Base-by-base conservation (phyloP, 2,113 vertebrate species). In the Callocephalon fimbriatum region DNA sequence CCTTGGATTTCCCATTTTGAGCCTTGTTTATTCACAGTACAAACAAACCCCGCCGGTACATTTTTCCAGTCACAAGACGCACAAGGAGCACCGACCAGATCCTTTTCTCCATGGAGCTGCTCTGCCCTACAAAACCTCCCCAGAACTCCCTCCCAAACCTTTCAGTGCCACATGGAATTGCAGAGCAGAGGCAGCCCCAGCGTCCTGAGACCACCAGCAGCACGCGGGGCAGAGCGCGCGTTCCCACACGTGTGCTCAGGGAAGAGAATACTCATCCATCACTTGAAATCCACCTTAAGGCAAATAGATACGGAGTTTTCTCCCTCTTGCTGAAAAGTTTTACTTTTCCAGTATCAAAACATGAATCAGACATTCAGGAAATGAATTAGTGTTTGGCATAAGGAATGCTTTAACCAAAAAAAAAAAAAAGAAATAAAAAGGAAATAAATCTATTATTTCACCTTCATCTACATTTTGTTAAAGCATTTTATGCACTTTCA, bases 21-120 rank as follows among this genome's bases (percentile, higher is more conserved):
- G 78, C 79, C 59, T 48, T 23, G 32, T 67, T 94, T 86, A 89
- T 96, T 91, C 77, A 63, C 87, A 90, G 73, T 92, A 91, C 93
- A 87, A 42, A 80, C n/a, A 70, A 8, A 72, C 45, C 91, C 70
- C 20, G 6, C 51, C 15, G 61, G 86, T 86, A 91, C 56, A 77
- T 25, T 68, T 62, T 32, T 44, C 59, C 9, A 45, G 61, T 82
- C 90, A 66, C 47, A 63, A 86, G 92, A 77, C 32, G 51, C 78
- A 84, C 58, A 42, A 47, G 81, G 58, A 68, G 53, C 29, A 7
- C 37, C 27, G 27, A 20, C 66, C 20, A 6, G 56, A 58, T 58
- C 77, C 86, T 86, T 59, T 50, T 15, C 32, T 58, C 72, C 47
- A 65, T 3, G 12, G n/a, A 20, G 31, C 47, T 27, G n/a, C 74